Evolutionary conservation across 2,888 invertebrate species (phyloP).

Genomic region (Adela reaumurella): DNA sequence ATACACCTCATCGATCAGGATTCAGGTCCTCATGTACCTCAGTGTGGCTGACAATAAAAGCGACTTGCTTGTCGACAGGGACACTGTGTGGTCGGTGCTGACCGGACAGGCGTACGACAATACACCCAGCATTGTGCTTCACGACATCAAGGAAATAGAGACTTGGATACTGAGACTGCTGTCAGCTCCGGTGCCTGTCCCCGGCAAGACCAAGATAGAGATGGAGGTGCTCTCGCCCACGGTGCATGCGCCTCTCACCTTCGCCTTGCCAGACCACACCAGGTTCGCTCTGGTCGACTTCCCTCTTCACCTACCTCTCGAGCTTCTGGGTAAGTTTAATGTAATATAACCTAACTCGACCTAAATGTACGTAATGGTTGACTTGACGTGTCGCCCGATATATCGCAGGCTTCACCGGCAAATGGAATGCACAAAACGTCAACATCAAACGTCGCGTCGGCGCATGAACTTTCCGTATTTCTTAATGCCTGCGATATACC

Average conservation of each 20-base stretch:
- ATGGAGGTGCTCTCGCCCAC: slow-evolving; percentile 83
- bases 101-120: slow-evolving; percentile 79
- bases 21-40: too few relatives aligned
- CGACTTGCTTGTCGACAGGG: slow-evolving; percentile 51
- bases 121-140: slow-evolving; percentile 84
- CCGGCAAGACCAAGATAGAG: slow-evolving; percentile 85
- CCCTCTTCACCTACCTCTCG: slow-evolving; percentile 95
- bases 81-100: slow-evolving; percentile 94
- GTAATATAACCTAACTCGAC: too few relatives aligned
- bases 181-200: slow-evolving; percentile 97
- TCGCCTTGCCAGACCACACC: slow-evolving; percentile 96
- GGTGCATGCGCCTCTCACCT: slow-evolving; percentile 80
- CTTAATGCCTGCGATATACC: too few relatives aligned
- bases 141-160: slow-evolving; percentile 97
- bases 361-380: too few relatives aligned
- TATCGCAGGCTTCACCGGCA: too few relatives aligned
- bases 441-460: too few relatives aligned
- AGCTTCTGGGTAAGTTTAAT: slow-evolving; percentile 77
- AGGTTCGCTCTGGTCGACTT: slow-evolving; percentile 96
- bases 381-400: too few relatives aligned
- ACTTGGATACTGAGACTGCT: slow-evolving; percentile 96
- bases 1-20: too few relatives aligned
- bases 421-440: too few relatives aligned
- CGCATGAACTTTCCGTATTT: too few relatives aligned
- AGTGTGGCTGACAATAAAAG: too few relatives aligned